phyloP scores from a whole-genome alignment of 2,888 invertebrate genomes.

The Lagria hirta region DNA sequence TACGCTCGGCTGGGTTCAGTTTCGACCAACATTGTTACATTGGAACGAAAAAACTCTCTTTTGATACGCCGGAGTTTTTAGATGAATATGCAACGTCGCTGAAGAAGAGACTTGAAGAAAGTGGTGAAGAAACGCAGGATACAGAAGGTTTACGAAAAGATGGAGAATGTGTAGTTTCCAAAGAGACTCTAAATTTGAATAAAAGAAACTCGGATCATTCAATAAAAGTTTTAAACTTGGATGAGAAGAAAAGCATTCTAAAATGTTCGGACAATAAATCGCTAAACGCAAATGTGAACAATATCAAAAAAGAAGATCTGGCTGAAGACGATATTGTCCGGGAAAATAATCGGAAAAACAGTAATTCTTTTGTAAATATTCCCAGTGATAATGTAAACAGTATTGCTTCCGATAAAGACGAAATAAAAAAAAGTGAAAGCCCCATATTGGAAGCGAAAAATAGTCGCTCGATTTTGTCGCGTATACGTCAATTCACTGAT shows the following conservation, averaged over 20 bases:
- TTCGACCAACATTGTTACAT: slow-evolving; percentile 49
- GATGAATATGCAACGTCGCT: slow-evolving; percentile 49
- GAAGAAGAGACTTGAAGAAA: slow-evolving; percentile 45
- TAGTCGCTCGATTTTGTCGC: slow-evolving; percentile 55
- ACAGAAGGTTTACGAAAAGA: slow-evolving; percentile 28
- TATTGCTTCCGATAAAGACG: slow-evolving; percentile 39
- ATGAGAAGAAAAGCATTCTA: slow-evolving; percentile 50
- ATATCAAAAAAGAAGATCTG: slow-evolving; percentile 23
- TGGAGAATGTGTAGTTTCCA: slow-evolving; percentile 46
- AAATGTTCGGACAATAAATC: slow-evolving; percentile 45
- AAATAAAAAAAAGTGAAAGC: slow-evolving; percentile 30
- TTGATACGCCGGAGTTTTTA: slow-evolving; percentile 51
- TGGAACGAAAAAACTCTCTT: slow-evolving; percentile 50
- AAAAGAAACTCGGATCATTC: slow-evolving; percentile 51
- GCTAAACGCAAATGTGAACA: slow-evolving; percentile 40
- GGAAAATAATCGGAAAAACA: slow-evolving; percentile 37
- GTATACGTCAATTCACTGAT: slow-evolving; percentile 59
- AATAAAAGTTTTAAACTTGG: slow-evolving; percentile 40
- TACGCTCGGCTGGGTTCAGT: slow-evolving; percentile 48
- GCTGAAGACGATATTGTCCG: slow-evolving; percentile 19
- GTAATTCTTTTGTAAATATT: slow-evolving; percentile 29
- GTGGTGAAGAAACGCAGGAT: slow-evolving; percentile 32
- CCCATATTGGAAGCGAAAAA: slow-evolving; percentile 48
- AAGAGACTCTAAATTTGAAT: slow-evolving; percentile 50
- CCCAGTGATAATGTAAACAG: slow-evolving; percentile 39